A percentile compares a stretch with the other conserved stretches of the same genome.
Conservation (phyloP, 2,888 invertebrate species). For the Coronaproctus castanopsis region DNA sequence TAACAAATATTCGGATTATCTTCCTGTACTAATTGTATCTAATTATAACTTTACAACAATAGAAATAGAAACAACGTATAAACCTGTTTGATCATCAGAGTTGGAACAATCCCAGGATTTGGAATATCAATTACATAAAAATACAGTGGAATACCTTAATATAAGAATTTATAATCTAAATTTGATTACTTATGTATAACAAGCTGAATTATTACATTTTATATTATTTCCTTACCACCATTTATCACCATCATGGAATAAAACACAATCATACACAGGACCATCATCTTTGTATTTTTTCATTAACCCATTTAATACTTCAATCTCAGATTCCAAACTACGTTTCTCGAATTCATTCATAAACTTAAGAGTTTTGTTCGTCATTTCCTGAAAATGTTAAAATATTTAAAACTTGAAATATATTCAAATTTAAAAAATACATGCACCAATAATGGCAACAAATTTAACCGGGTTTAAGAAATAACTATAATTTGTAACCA, state of each 20-base stretch:
- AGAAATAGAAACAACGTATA: no score
- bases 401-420: not conserved
- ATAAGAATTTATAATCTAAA: no score
- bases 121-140: no score
- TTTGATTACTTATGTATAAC: no score
- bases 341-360: conserved; percentile 41
- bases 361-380: not conserved
- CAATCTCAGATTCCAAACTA: conserved; percentile 62
- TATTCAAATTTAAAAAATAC: not conserved
- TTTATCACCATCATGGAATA: conserved; percentile 75
- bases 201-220: no score
- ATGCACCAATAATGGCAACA: no score
- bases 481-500: no score
- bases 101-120: no score
- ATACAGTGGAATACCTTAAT: no score
- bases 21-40: not conserved
- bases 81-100: no score
- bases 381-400: not conserved
- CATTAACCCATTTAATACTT: conserved; percentile 58
- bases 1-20: not conserved
- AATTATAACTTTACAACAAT: no score
- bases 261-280: conserved; percentile 77
- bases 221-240: conserved; percentile 57
- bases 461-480: no score
- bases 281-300: conserved; percentile 75